phyloP scores from a whole-genome alignment of 1,140 invertebrate genomes.

The Leptoteleia sp. region DNA sequence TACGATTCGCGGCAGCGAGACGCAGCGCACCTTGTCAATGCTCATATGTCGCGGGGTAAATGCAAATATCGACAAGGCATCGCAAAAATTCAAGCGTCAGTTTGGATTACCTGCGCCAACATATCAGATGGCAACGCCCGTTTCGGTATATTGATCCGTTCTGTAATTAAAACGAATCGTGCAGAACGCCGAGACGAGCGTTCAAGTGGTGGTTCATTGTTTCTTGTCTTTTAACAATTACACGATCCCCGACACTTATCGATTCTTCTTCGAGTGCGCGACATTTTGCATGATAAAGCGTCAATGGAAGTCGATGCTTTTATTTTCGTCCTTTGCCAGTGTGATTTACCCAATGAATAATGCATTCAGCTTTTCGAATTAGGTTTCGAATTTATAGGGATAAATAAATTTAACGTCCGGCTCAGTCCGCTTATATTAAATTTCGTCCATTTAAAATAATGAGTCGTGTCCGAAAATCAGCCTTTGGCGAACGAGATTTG shows the following conservation, averaged over 20 bases:
- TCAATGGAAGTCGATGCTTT: constrained; percentile 34
- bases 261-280: constrained; percentile 39
- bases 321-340: constrained; percentile 45
- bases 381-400: constrained; percentile 15
- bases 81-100: constrained; percentile 52
- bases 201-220: constrained; percentile 58
- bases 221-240: constrained; percentile 62
- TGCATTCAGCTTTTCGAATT: constrained; percentile 35
- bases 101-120: constrained; percentile 56
- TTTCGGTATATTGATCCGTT: constrained; percentile 63
- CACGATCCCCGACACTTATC: constrained; percentile 44
- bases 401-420: constrained; percentile 6
- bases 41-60: constrained; percentile 17
- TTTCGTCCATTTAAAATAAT: neutral
- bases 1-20: constrained; percentile 3
- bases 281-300: constrained; percentile 56
- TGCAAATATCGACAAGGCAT: constrained; percentile 44
- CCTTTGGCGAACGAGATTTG: too few species aligned
- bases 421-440: too few species aligned
- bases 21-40: constrained; percentile 6
- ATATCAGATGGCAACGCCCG: constrained; percentile 64
- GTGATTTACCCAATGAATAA: constrained; percentile 52
- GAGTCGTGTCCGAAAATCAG: too few species aligned
- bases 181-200: constrained; percentile 49
- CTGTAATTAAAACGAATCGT: constrained; percentile 66